A percentile compares a stretch with the other conserved stretches of the same genome.
phyloP scores from a whole-genome alignment of 2,113 vertebrate species.

The Ranitomeya variabilis region DNA sequence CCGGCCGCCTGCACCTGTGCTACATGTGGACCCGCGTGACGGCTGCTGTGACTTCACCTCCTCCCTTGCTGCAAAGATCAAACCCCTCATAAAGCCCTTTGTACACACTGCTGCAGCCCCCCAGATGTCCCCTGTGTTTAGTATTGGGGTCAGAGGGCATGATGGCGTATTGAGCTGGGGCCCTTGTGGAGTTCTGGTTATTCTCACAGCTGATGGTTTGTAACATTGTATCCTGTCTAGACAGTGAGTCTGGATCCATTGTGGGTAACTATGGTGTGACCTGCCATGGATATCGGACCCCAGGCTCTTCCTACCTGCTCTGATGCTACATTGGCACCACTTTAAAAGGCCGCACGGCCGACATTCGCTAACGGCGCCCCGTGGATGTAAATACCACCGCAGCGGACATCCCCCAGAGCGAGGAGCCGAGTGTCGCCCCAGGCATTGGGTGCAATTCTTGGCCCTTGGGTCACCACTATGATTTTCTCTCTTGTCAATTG shows the following conservation, averaged over 20 bases:
- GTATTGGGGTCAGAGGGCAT: not conserved
- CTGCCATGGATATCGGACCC: not conserved
- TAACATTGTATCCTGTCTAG: no score
- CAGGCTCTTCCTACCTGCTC: not conserved
- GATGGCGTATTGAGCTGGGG: not conserved
- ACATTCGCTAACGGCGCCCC: not conserved
- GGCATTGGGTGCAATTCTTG: not conserved
- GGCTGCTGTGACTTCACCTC: not conserved
- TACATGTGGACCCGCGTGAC: not conserved
- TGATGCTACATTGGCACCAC: not conserved
- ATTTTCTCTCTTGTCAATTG: conserved; percentile 25
- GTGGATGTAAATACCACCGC: not conserved
- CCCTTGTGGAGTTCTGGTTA: not conserved
- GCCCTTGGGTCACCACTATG: not conserved
- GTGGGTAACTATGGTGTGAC: not conserved
- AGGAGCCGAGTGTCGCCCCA: not conserved
- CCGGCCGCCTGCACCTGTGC: not conserved
- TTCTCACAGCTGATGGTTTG: not conserved
- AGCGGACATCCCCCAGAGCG: conserved; percentile 22
- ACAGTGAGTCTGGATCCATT: not conserved
- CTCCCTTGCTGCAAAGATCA: not conserved
- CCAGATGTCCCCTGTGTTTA: no score
- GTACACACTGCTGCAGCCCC: no score
- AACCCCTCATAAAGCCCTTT: not conserved
- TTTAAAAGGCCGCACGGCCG: conserved; percentile 22